Percentiles rank a stretch among this genome's conserved stretches.
These are phyloP conservation scores for Lipophrys pholis DNA, from an alignment of 2,113 vertebrate species.

Conservation along the genomic window DNA sequence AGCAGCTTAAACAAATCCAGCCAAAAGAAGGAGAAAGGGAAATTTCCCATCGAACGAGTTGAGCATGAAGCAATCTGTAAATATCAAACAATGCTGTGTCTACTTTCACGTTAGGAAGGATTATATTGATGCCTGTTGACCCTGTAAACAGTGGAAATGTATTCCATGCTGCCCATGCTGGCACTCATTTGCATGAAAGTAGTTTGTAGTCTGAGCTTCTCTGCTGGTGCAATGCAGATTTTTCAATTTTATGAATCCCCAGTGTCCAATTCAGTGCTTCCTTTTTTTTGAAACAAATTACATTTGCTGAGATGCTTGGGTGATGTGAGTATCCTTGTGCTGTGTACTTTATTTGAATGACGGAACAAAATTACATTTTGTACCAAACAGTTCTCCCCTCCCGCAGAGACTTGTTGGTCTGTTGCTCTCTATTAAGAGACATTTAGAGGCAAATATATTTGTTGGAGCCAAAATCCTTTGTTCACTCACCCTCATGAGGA, in stretches of 20 bases:
- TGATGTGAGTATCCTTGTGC: slow-evolving; percentile 22
- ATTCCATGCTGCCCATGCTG: slow-evolving; percentile 7
- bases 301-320: slow-evolving; percentile 42
- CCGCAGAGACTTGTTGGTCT: slow-evolving; percentile 35
- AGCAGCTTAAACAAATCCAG: background rate
- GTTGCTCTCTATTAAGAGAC: slow-evolving; percentile 41
- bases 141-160: slow-evolving; percentile 20
- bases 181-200: slow-evolving; percentile 59
- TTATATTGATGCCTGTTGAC: slow-evolving; percentile 15
- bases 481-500: no score
- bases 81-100: background rate
- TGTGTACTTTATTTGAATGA: slow-evolving; percentile 50
- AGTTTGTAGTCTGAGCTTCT: slow-evolving; percentile 43
- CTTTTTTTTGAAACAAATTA: slow-evolving; percentile 58
- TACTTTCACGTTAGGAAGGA: background rate
- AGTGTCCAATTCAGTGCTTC: slow-evolving; percentile 52
- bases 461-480: no score
- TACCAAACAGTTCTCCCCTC: slow-evolving; percentile 11
- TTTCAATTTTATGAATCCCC: slow-evolving; percentile 60
- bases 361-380: slow-evolving; percentile 46
- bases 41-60: background rate
- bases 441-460: slow-evolving; percentile 44
- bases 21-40: background rate
- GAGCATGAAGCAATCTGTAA: background rate
- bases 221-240: slow-evolving; percentile 53